Evolutionary conservation across 2,797 vertebrate genomes (phyloP), one percentile per base, ranked within the genome.

Genomic region (Enteromius paludinosus): DNA sequence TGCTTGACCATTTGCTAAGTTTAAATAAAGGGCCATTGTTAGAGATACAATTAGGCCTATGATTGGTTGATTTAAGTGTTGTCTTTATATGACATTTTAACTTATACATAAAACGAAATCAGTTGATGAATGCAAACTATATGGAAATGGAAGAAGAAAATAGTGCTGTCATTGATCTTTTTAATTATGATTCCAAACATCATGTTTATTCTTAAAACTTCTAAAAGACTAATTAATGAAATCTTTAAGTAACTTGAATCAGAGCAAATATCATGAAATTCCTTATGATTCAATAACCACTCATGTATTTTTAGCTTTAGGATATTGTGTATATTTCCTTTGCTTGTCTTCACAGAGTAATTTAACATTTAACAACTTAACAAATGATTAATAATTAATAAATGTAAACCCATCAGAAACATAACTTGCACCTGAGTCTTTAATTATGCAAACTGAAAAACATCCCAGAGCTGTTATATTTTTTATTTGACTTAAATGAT

Each of bases 401-500:
- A 47, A 64, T 12, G 20, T 20, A 56, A 38, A 62, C 18, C 17
- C 72, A 80, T 72, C 68, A 72, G 43, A 62, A 28, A 18, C 3
- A 43, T 45, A 28, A 23, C n/a, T 80, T 33, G 30, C 38, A 52
- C 41, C 10, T n/a, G 20, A 68, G 33, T 68, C 35, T 68, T 82
- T 76, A 86, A 86, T 86, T 78, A 83, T n/a, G 38, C n/a, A 43
- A 64, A 78, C 66, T 30, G 59, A 72, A 70, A 59, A 78, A 68
- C 59, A 66, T 43, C 25, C 66, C 10, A 49, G 66, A 73, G 64
- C 64, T 79, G 66, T 74, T 71, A 47, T 70, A 70, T 45, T 71
- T 73, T 59, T 72, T 70, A 79, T 79, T 75, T 5, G 78, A 54
- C 65, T 71, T 81, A 68, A 83, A 84, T 72, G 3, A 83, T 76